A percentile compares a stretch with the other conserved stretches of the same genome.
phyloP scores from a whole-genome alignment of 2,797 vertebrate genomes.

The Paramormyrops hopkinsi region DNA sequence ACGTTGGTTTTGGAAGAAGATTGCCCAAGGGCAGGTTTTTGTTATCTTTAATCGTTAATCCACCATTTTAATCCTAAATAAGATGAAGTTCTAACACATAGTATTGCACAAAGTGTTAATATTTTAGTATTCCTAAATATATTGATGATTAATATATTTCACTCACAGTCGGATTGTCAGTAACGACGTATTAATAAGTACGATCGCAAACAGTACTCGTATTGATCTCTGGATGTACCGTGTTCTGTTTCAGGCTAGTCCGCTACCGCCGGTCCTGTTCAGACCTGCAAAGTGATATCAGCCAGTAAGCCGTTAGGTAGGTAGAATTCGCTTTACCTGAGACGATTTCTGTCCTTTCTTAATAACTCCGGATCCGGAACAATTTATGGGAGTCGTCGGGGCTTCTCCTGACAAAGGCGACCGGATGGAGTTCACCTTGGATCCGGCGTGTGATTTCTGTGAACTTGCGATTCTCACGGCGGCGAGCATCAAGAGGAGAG shows the following conservation, averaged over 20 bases:
- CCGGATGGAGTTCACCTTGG: slow-evolving; percentile 91
- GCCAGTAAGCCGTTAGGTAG: background rate
- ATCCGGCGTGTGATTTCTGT: slow-evolving; percentile 68
- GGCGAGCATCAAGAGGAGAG: slow-evolving; percentile 74
- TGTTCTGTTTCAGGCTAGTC: background rate
- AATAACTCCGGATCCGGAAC: slow-evolving; percentile 59
- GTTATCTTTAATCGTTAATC: background rate
- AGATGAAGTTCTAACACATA: background rate
- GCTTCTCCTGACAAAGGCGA: slow-evolving; percentile 71
- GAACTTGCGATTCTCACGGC: slow-evolving; percentile 74
- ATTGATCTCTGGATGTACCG: background rate
- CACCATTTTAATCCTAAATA: background rate
- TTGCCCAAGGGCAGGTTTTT: background rate
- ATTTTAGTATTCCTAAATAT: background rate
- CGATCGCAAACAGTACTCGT: background rate
- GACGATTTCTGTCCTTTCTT: slow-evolving; percentile 79
- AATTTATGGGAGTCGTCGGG: slow-evolving; percentile 68
- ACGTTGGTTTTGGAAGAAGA: background rate
- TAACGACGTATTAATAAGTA: background rate
- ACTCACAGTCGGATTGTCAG: background rate
- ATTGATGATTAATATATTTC: background rate
- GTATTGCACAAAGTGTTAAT: background rate
- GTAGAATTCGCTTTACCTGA: slow-evolving; percentile 59
- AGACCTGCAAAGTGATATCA: background rate
- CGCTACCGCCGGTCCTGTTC: background rate